Base-by-base conservation (phyloP, 2,797 vertebrate genomes). In the Caiman crocodilus region DNA sequence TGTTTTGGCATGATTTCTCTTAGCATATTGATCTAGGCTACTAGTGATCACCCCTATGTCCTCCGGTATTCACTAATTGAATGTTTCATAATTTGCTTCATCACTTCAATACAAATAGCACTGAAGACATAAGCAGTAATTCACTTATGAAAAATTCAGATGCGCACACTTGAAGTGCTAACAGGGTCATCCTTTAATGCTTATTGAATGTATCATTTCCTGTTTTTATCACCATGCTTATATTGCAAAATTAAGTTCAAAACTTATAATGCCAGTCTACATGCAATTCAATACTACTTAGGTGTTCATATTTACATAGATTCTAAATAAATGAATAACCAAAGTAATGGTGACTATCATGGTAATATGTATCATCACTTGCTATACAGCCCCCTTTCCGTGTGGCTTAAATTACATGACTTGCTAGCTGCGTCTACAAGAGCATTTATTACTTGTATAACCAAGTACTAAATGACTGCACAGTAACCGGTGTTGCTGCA, bases 241-340 rank as follows among this genome's bases (percentile, higher is more conserved):
- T 71, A 85, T 50, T 79, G 85, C 59, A 83, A 83, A 96, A 92
- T 87, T 35, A 92, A 94, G 57, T 23, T 90, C 95, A 96, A 94
- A 4, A 23, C 79, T 95, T 91, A 71, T 92, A 95, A 93, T 93
- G 95, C 84, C 59, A n/a, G 84, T 58, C 87, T 88, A 73, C 57
- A 85, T 42, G 50, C 65, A 79, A 87, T 64, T 26, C 14, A 67
- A 28, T 73, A 16, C 82, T 89, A 32, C 59, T 89, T 95, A 82
- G 77, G 63, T 7, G 26, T 28, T 64, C 30, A 67, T 77, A 90
- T 96, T 92, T 94, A 92, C 94, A 90, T 81, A 77, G 81, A 83
- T 92, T 95, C 94, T 92, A 95, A 79, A 90, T 94, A 91, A 94
- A 93, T 79, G 14, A 93, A 77, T 92, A 96, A 77, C 32, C 83